Evolutionary conservation across 2,113 vertebrate species (phyloP), one percentile per base, ranked within the genome.

Genomic region (Esox niger): DNA sequence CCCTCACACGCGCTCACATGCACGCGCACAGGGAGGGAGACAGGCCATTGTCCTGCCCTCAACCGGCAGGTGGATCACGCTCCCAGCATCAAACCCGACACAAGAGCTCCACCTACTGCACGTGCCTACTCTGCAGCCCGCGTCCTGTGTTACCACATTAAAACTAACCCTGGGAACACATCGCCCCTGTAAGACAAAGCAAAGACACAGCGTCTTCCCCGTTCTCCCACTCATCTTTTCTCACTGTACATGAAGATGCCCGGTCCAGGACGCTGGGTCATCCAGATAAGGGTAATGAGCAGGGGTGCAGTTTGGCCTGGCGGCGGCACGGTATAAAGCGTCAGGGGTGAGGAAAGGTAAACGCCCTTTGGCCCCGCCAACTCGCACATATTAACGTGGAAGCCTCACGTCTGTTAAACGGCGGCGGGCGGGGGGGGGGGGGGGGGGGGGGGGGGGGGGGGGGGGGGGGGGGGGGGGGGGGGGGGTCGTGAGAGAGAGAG

Each of bases 31-130:
- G 2, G 23, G 8, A 60, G 0, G 2, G 3, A 56, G 55, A 70
- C 3, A 68, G 43, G 47, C 74, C 75, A 79, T 78, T 70, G 71
- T 60, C 21, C 57, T 82, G 80, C 83, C 80, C 77, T 81, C 80
- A 67, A 73, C 26, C 11, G 78, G 81, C 89, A 89, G 87, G 88
- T 87, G 87, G 83, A 76, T 70, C 66, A 0, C 71, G 75, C 74
- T 76, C 70, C 11, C 75, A 25, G 64, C 77, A 82, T 79, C 82
- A 84, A 84, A 89, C 82, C 85, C 88, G 66, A 90, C 82, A 80
- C 91, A 91, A 91, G 90, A 91, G 91, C 91, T 90, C 90, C 91
- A 92, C 89, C 89, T 92, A 89, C 89, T 86, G 90, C 82, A 82
- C 70, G 79, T 15, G 70, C 65, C 73, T 80, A 77, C 77, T 66